Evolutionary conservation across 2,888 invertebrate genomes (phyloP), one percentile per base, ranked within the genome.

Genomic region (Tetranychus truncatus): DNA sequence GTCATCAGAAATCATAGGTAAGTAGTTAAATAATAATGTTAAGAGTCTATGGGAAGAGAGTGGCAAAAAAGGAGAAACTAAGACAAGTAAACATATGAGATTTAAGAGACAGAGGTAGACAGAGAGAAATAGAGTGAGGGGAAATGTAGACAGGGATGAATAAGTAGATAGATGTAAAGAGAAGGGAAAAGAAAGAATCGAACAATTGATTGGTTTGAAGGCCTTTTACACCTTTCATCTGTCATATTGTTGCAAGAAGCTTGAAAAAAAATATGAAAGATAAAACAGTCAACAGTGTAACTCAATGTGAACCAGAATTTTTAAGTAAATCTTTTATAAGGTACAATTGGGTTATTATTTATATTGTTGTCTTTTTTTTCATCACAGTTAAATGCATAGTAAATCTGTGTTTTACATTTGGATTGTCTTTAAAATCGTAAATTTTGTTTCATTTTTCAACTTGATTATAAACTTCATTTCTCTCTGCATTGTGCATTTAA

Each of bases 61-160:
- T 34, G 72, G 20, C 21, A 46, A 69, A n/a, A 69, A 24, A n/a
- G 69, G 34, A 69, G 69, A 24, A 69, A 69, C 9, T 9, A 69
- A 69, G 69, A 34, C 11, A 24, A n/a, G 69, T 24, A 24, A 24
- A 69, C 21, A 24, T 69, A 69, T 24, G 69, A 69, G 34, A 69
- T 15, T 9, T 15, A 11, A 69, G 34, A 69, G 69, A 69, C 21
- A 69, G 15, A 21, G n/a, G 34, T 69, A 69, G 69, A 69, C 21
- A 24, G 21, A 69, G 34, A 24, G 11, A 2, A 2, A 45, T 45
- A 72, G 34, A 72, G 20, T 15, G 9, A 72, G 72, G 24, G 24
- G n/a, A 24, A n/a, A 24, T n/a, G 44, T 20, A 72, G 20, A 72
- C 9, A 72, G 72, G 18, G 44, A 34, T n/a, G 15, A 11, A 20